Evolutionary conservation across 1,140 invertebrate species (phyloP).

Genomic region (Teleogryllus occipitalis): DNA sequence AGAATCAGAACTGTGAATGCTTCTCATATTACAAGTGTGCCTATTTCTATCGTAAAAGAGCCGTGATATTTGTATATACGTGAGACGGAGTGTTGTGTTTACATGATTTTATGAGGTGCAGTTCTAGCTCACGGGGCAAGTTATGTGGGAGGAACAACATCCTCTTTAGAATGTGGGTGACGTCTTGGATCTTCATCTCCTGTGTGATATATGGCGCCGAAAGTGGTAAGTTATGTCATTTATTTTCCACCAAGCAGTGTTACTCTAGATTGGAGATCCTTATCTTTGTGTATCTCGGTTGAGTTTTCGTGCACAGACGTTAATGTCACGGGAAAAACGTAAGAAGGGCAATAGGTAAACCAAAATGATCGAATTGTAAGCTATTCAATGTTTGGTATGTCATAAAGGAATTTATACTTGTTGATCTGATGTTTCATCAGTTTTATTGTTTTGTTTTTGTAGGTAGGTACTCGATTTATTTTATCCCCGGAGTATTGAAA

Average conservation of each 20-base stretch:
- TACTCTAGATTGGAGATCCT: not conserved
- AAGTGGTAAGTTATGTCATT: not conserved
- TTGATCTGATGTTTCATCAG: too few relatives aligned
- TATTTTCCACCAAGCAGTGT: not conserved
- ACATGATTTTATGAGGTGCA: not conserved
- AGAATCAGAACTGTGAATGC: not conserved
- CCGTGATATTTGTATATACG: not conserved
- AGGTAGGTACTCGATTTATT: too few relatives aligned
- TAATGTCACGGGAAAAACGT: too few relatives aligned
- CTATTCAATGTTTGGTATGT: too few relatives aligned
- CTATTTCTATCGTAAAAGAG: not conserved
- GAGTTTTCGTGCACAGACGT: too few relatives aligned
- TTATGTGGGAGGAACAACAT: slow-evolving; percentile 10
- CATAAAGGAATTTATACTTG: too few relatives aligned
- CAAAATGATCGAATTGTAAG: too few relatives aligned
- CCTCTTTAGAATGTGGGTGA: slow-evolving; percentile 11
- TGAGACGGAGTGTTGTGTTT: not conserved
- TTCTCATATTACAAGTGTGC: not conserved
- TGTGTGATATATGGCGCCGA: not conserved
- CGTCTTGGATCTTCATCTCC: slow-evolving; percentile 13
- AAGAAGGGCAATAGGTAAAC: too few relatives aligned
- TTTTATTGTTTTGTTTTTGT: too few relatives aligned
- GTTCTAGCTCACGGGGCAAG: not conserved
- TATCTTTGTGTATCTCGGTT: not conserved
- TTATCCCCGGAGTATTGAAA: too few relatives aligned